Evolutionary conservation across 2,113 vertebrate genomes (phyloP).

Genomic region (Trachemys scripta): DNA sequence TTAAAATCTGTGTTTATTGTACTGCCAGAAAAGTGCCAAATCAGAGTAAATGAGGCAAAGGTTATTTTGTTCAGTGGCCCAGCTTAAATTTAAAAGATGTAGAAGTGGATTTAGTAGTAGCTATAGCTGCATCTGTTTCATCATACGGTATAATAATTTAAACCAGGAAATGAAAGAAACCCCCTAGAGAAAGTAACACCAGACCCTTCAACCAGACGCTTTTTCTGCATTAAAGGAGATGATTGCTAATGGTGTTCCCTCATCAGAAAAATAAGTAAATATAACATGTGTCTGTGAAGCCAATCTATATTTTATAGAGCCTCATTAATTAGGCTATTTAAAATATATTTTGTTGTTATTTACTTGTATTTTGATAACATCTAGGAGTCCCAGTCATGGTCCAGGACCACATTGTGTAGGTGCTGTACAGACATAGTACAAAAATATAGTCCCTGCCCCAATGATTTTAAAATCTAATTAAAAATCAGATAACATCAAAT

Average conservation of each 20-base stretch:
- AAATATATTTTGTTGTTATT: not conserved
- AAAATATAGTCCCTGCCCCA: conserved; percentile 8
- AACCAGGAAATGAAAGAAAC: not conserved
- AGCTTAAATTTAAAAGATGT: not conserved
- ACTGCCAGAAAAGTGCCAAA: not conserved
- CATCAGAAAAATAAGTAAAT: not conserved
- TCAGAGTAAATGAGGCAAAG: not conserved
- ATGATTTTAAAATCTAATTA: not conserved
- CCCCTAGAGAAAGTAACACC: not conserved
- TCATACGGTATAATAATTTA: not conserved
- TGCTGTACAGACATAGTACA: not conserved
- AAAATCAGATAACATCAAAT: not conserved
- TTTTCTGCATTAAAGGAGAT: not conserved
- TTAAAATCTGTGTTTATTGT: not conserved
- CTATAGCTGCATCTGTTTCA: not conserved
- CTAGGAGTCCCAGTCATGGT: accelerated
- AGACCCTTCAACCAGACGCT: not conserved
- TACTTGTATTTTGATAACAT: not conserved
- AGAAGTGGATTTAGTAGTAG: not conserved
- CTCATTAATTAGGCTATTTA: not conserved
- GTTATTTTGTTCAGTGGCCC: not conserved
- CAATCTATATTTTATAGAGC: not conserved
- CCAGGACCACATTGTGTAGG: not conserved
- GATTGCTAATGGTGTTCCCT: not conserved
- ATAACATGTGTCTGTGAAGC: not conserved